phyloP scores from a whole-genome alignment of 2,113 vertebrate species.

The Petaurus breviceps region DNA sequence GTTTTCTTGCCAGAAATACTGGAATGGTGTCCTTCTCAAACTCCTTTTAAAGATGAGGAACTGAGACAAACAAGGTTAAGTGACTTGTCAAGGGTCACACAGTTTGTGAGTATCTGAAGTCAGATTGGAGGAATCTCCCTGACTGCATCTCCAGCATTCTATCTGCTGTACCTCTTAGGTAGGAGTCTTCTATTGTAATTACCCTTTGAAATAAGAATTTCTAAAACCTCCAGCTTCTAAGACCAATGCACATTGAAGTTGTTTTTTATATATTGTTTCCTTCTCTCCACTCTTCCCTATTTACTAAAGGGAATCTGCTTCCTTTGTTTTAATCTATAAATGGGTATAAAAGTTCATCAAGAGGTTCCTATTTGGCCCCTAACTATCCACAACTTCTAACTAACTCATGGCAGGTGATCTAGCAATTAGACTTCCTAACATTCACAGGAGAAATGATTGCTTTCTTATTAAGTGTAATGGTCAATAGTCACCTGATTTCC shows the following conservation, averaged over 20 bases:
- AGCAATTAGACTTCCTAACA: constrained; percentile 48
- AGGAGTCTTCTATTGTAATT: neutral
- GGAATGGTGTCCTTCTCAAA: too few species aligned
- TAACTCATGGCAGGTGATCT: constrained; percentile 10
- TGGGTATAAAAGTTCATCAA: constrained; percentile 21
- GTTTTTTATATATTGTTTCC: neutral
- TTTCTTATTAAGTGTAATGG: constrained; percentile 39
- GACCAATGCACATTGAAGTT: neutral
- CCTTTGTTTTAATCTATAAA: constrained; percentile 29
- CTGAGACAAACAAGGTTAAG: too few species aligned
- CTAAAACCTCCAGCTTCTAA: neutral
- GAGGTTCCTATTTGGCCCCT: neutral
- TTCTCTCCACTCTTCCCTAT: neutral
- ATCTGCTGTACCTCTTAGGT: too few species aligned
- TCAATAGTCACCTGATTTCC: neutral
- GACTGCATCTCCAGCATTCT: too few species aligned
- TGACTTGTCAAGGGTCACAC: too few species aligned
- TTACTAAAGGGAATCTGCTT: constrained; percentile 49
- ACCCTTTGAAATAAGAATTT: neutral
- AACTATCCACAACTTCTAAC: constrained; percentile 3
- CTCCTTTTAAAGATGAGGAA: too few species aligned
- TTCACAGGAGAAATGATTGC: constrained; percentile 14
- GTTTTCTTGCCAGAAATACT: too few species aligned
- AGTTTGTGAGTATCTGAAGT: too few species aligned
- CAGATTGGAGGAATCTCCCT: too few species aligned